These are phyloP conservation scores for Scotopteryx bipunctaria DNA, from an alignment of 2,888 invertebrate species.

Conservation along the genomic window DNA sequence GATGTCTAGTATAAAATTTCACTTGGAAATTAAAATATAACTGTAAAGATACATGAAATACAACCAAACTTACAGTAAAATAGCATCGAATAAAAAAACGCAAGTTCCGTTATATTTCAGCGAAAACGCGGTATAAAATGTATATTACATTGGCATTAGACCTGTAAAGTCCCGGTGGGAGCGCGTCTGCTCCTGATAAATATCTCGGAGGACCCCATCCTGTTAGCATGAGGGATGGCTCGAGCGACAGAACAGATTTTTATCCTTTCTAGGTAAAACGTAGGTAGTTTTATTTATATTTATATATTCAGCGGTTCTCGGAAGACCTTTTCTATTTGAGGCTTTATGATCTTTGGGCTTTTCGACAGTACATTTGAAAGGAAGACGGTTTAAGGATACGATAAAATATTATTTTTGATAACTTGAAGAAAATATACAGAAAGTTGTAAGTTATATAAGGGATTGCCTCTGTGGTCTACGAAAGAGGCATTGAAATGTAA, in stretches of 20 bases:
- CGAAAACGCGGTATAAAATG: slow-evolving; percentile 24
- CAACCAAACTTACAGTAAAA: not conserved
- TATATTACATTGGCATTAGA: slow-evolving; percentile 33
- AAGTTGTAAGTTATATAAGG: no score
- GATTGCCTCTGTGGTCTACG: no score
- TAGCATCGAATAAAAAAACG: not conserved
- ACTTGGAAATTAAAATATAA: no score
- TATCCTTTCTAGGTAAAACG: slow-evolving; percentile 17
- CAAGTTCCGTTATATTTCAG: slow-evolving; percentile 23
- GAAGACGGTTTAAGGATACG: no score
- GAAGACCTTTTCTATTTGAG: not conserved
- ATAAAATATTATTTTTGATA: no score
- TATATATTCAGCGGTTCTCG: not conserved
- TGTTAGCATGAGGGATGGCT: slow-evolving; percentile 36
- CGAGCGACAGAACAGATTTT: slow-evolving; percentile 33
- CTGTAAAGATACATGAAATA: no score
- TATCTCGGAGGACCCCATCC: slow-evolving; percentile 34
- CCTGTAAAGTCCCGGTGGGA: slow-evolving; percentile 32
- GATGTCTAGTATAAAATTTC: no score
- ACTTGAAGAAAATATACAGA: no score
- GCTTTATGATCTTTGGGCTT: no score
- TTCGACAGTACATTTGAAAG: no score
- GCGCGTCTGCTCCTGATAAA: slow-evolving; percentile 35
- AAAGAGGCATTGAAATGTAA: no score
- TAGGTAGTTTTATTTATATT: not conserved